phyloP scores from a whole-genome alignment of 2,113 vertebrate genomes.

The Colaptes auratus region DNA sequence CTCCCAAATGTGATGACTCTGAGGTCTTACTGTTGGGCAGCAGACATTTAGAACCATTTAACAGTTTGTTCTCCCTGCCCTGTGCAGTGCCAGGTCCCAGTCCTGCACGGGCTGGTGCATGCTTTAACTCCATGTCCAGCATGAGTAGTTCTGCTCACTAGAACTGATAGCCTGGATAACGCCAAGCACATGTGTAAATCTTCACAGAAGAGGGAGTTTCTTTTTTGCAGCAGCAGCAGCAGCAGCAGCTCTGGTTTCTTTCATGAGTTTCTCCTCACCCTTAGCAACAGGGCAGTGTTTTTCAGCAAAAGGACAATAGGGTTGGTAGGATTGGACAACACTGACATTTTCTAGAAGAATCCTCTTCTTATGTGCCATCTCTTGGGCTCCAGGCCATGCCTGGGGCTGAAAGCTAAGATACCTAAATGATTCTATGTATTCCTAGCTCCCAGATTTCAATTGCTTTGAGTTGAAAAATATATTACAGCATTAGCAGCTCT shows the following conservation, averaged over 20 bases:
- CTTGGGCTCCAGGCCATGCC: not conserved
- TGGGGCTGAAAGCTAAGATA: not conserved
- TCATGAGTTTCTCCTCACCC: not conserved
- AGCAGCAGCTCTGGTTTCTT: not conserved
- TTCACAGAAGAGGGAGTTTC: not conserved
- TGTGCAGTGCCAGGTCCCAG: not conserved
- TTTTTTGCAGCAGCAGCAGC: conserved; percentile 13
- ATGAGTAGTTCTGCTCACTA: not conserved
- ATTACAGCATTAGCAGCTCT: not conserved
- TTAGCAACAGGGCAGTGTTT: not conserved
- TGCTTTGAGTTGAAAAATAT: not conserved
- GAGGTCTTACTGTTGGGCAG: not conserved
- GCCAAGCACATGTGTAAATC: not conserved
- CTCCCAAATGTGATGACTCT: not conserved
- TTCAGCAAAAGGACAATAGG: not conserved
- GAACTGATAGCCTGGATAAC: not conserved
- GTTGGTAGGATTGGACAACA: not conserved
- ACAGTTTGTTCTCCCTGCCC: no score
- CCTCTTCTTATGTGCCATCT: not conserved
- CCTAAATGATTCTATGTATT: not conserved
- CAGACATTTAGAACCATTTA: not conserved
- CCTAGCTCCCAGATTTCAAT: not conserved
- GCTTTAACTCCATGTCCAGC: not conserved
- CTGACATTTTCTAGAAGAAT: not conserved
- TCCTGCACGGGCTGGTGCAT: not conserved